phyloP scores from a whole-genome alignment of 1,140 invertebrate species.

The Asbolus verrucosus region DNA sequence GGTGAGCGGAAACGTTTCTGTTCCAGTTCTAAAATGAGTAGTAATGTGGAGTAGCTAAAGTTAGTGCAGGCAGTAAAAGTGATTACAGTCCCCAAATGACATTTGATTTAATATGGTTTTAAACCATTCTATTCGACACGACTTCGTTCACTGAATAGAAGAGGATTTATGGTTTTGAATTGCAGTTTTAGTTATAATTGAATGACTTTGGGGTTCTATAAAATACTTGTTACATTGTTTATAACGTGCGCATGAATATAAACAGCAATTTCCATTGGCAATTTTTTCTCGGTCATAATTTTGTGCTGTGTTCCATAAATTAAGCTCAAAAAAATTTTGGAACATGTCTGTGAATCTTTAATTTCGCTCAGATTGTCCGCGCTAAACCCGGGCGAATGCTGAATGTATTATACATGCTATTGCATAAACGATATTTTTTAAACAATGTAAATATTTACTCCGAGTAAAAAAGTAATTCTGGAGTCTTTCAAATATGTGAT shows the following conservation, averaged over 20 bases:
- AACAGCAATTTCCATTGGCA: neutral
- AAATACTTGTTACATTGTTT: constrained; percentile 39
- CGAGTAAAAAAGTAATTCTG: constrained; percentile 26
- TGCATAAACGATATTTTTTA: constrained; percentile 1
- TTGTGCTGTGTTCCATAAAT: too few relatives aligned
- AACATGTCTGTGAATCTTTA: neutral
- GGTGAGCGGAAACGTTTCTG: constrained; percentile 2
- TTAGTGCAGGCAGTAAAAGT: constrained; percentile 39
- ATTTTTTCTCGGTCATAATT: too few relatives aligned
- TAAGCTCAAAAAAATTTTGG: too few relatives aligned
- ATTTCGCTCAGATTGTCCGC: too few relatives aligned
- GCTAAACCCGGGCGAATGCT: too few relatives aligned
- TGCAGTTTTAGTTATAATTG: constrained; percentile 45
- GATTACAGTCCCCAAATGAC: constrained; percentile 24
- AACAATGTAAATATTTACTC: constrained; percentile 36
- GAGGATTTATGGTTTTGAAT: constrained; percentile 41
- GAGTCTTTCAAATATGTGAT: constrained; percentile 39
- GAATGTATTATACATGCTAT: neutral
- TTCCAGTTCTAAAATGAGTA: constrained; percentile 32
- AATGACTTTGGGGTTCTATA: constrained; percentile 35
- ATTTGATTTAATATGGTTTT: constrained; percentile 38
- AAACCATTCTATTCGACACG: constrained; percentile 33
- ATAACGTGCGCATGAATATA: neutral
- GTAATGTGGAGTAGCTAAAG: constrained; percentile 31
- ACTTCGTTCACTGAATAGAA: constrained; percentile 29